phyloP scores from a whole-genome alignment of 1,140 invertebrate genomes.

The Drosophila erecta region DNA sequence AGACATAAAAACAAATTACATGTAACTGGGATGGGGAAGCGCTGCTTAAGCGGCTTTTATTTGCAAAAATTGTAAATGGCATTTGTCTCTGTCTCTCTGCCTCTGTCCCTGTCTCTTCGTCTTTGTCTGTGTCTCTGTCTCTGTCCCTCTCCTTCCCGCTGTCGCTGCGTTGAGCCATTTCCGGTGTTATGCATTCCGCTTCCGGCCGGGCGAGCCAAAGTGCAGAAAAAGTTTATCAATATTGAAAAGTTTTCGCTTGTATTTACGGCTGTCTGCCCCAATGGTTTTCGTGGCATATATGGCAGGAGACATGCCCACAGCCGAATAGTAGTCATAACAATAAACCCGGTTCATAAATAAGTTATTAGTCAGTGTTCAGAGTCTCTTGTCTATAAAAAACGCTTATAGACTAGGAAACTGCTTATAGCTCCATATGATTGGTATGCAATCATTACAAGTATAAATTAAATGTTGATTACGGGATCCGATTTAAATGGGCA shows the following conservation, averaged over 20 bases:
- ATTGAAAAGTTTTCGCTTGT: slow-evolving; percentile 73
- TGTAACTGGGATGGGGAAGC: slow-evolving; percentile 28
- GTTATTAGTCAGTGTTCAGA: slow-evolving; percentile 69
- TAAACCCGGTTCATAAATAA: slow-evolving; percentile 75
- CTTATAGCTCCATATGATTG: too few species aligned
- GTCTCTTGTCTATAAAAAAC: slow-evolving; percentile 2
- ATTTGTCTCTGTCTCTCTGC: slow-evolving; percentile 45
- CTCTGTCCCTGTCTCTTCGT: too few species aligned
- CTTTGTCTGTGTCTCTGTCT: too few species aligned
- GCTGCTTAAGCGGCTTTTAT: slow-evolving; percentile 77
- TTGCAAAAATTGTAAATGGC: slow-evolving; percentile 77
- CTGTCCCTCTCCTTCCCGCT: too few species aligned
- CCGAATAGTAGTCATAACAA: slow-evolving; percentile 63
- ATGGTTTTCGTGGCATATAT: slow-evolving; percentile 8
- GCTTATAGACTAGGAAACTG: too few species aligned
- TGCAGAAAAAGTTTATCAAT: slow-evolving; percentile 77
- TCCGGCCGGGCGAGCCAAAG: slow-evolving; percentile 51
- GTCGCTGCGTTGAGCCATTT: slow-evolving; percentile 59
- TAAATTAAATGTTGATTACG: too few species aligned
- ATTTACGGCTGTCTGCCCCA: slow-evolving; percentile 54
- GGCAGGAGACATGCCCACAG: slow-evolving; percentile 8
- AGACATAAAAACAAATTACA: slow-evolving; percentile 82
- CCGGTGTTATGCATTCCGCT: slow-evolving; percentile 74
- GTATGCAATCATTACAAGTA: too few species aligned
- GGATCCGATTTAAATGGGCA: too few species aligned